phyloP scores from a whole-genome alignment of 35 echinoderm and acorn worm species.

The Stichopus chloronotus region DNA sequence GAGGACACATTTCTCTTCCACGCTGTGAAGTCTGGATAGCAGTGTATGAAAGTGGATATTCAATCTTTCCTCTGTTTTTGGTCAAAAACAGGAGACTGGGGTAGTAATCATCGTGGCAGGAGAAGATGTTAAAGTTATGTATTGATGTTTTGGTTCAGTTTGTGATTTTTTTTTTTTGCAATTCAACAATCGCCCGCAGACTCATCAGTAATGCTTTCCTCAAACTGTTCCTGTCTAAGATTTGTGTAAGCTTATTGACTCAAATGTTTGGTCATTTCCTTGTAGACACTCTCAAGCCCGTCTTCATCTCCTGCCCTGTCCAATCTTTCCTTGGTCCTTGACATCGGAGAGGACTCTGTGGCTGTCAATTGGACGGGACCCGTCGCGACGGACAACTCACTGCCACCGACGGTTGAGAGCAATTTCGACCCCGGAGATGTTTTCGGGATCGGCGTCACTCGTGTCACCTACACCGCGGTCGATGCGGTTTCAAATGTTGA shows the following conservation, averaged over 20 bases:
- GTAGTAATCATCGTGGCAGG: too few relatives aligned
- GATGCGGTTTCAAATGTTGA: not conserved
- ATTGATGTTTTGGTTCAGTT: too few relatives aligned
- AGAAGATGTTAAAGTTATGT: too few relatives aligned
- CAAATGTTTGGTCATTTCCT: not conserved
- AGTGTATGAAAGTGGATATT: too few relatives aligned
- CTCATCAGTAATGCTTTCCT: too few relatives aligned
- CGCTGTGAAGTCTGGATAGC: too few relatives aligned
- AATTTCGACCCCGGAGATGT: not conserved
- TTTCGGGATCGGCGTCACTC: not conserved
- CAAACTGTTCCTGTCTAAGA: too few relatives aligned
- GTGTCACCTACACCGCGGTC: constrained; percentile 22
- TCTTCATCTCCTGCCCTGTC: not conserved
- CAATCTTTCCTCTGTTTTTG: too few relatives aligned
- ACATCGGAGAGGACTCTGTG: not conserved
- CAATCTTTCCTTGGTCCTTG: not conserved
- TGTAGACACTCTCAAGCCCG: not conserved
- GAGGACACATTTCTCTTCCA: too few relatives aligned
- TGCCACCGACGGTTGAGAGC: not conserved
- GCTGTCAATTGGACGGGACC: constrained; percentile 6
- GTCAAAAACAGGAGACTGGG: too few relatives aligned
- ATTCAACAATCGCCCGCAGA: too few relatives aligned
- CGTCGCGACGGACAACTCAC: not conserved
- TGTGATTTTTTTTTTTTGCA: too few relatives aligned
- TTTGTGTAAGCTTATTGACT: not conserved